phyloP scores from a whole-genome alignment of 2,888 invertebrate species.

The Synergus japonicus region DNA sequence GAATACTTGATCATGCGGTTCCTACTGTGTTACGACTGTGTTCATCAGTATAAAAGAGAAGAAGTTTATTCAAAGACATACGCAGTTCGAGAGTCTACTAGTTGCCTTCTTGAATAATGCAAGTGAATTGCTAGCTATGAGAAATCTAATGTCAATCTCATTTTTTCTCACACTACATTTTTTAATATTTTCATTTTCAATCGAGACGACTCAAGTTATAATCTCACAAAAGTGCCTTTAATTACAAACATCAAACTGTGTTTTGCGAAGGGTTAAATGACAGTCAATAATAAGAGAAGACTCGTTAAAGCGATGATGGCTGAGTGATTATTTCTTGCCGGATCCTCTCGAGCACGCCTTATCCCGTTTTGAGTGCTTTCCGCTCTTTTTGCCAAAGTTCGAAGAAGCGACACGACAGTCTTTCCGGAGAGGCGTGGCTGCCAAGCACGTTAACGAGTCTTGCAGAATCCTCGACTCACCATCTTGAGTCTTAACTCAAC shows the following conservation, averaged over 20 bases:
- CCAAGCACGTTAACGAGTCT: slow-evolving; percentile 69
- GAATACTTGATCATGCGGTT: not conserved
- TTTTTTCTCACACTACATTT: not conserved
- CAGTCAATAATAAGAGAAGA: slow-evolving; percentile 63
- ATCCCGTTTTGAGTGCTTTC: slow-evolving; percentile 59
- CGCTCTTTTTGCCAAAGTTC: slow-evolving; percentile 51
- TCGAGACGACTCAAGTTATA: not conserved
- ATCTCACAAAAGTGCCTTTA: not conserved
- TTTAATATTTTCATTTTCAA: not conserved
- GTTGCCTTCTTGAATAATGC: not conserved
- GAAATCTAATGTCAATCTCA: not conserved
- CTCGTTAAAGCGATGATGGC: slow-evolving; percentile 62
- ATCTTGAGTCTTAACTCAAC: slow-evolving; percentile 61
- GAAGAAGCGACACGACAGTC: slow-evolving; percentile 56
- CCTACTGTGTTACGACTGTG: not conserved
- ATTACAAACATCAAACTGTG: not conserved
- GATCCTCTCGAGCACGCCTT: slow-evolving; percentile 55
- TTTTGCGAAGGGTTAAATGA: slow-evolving; percentile 57
- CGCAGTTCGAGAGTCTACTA: not conserved
- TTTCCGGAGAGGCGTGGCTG: slow-evolving; percentile 67
- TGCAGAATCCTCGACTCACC: slow-evolving; percentile 58
- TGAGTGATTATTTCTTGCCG: slow-evolving; percentile 43
- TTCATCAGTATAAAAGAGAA: not conserved
- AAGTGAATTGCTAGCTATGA: not conserved
- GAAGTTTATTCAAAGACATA: not conserved